Conservation (phyloP, 2,888 invertebrate genomes). For the Dione vanillae region DNA sequence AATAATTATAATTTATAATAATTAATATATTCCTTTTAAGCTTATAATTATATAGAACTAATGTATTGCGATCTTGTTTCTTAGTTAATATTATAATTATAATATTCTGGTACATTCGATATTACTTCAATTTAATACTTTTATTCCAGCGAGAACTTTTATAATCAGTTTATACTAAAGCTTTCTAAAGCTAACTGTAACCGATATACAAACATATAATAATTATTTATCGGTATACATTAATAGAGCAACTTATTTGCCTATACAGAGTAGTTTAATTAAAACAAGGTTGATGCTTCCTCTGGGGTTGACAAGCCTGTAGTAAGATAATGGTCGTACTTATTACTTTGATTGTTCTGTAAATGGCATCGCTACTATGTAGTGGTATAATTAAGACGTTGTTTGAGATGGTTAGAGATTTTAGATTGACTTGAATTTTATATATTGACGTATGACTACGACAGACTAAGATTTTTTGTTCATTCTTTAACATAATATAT, state of each 20-base stretch:
- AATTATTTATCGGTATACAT: neutral
- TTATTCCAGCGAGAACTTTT: neutral
- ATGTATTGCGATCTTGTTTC: no score
- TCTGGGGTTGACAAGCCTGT: constrained; percentile 19
- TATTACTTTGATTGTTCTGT: constrained; percentile 12
- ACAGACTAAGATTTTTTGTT: no score
- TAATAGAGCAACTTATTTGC: constrained; percentile 8
- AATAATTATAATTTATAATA: no score
- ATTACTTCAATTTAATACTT: no score
- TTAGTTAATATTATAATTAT: no score
- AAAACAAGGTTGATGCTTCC: constrained; percentile 20
- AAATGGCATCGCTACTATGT: neutral
- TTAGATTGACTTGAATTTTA: no score
- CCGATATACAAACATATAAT: neutral
- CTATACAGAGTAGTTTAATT: constrained; percentile 20
- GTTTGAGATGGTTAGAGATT: neutral
- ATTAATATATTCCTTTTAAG: no score
- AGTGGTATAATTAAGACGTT: neutral
- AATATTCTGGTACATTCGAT: no score
- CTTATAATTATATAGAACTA: no score
- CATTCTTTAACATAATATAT: no score
- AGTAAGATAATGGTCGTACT: constrained; percentile 23
- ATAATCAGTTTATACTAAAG: no score
- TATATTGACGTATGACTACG: no score
- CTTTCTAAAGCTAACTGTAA: neutral